phyloP scores from a whole-genome alignment of 1,140 invertebrate genomes.

The Drosophila neocordata region DNA sequence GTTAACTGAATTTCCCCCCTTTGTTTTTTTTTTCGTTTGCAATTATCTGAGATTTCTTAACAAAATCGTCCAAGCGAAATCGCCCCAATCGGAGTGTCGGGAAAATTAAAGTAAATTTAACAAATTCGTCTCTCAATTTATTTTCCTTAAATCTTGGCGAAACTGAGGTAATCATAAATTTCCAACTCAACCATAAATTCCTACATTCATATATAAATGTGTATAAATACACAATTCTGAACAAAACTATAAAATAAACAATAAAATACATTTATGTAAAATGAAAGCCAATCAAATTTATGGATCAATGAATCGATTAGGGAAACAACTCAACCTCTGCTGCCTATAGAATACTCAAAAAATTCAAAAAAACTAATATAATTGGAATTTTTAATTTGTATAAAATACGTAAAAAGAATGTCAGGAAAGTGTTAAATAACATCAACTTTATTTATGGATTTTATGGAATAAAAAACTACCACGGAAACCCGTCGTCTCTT shows the following conservation, averaged over 20 bases:
- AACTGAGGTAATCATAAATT: neutral
- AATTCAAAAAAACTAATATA: neutral
- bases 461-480: neutral
- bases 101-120: neutral
- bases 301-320: neutral
- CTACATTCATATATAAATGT: too few species aligned
- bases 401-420: neutral
- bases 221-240: too few species aligned
- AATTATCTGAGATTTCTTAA: slow-evolving; percentile 11
- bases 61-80: neutral
- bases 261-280: neutral
- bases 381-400: neutral
- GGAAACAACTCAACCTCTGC: neutral
- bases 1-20: neutral
- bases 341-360: neutral
- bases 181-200: neutral
- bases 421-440: neutral
- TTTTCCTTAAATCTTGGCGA: neutral
- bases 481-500: neutral
- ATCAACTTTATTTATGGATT: neutral
- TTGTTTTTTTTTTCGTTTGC: neutral
- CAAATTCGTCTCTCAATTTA: too few species aligned
- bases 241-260: neutral
- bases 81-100: neutral
- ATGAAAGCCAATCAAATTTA: neutral